Percentiles rank a stretch among this genome's conserved stretches.
Conservation (phyloP, 1,140 invertebrate genomes). For the Euwallacea similis region DNA sequence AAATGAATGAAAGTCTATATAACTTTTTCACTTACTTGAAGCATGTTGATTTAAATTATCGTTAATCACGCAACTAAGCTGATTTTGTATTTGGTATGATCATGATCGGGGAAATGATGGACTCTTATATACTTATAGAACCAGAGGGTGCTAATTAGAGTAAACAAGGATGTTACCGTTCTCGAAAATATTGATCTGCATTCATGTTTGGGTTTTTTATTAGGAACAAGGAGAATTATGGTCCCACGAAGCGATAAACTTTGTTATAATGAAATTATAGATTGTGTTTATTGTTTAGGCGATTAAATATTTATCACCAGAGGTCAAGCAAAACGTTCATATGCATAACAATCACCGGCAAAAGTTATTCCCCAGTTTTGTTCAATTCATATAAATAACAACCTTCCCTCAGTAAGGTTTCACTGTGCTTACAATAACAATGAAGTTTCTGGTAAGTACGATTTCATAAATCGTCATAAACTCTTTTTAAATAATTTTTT, state of each 20-base stretch:
- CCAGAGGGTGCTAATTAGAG: conserved; percentile 4
- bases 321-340: no score
- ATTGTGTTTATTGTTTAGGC: no score
- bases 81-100: neutral
- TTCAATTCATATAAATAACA: no score
- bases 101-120: neutral
- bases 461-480: neutral
- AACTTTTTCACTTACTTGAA: conserved; percentile 1
- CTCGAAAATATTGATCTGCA: conserved; percentile 9
- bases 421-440: neutral
- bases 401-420: no score
- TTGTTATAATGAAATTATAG: no score
- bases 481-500: conserved; percentile 4
- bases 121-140: neutral
- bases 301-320: no score
- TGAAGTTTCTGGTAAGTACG: conserved; percentile 8
- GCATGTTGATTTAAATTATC: neutral
- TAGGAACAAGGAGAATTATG: no score
- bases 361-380: no score
- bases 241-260: no score
- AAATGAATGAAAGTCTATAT: neutral
- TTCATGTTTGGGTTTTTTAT: no score
- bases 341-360: no score
- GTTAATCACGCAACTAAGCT: neutral
- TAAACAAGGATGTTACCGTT: neutral